Base-by-base conservation (phyloP, 2,888 invertebrate species). In the Chrysopilus asiliformis region DNA sequence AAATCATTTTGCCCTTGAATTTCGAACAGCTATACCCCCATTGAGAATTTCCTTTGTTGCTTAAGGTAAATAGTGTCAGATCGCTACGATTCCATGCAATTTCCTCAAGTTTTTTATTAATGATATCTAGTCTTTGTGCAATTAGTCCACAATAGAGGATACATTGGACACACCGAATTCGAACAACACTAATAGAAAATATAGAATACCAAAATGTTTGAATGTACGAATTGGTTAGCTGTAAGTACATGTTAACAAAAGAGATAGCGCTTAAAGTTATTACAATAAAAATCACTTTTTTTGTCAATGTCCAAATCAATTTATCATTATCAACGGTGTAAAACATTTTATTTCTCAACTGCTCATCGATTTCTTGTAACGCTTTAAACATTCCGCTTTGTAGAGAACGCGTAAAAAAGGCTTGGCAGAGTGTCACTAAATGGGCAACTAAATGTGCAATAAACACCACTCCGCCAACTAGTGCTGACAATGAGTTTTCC, bases 121-220 rank as follows among this genome's bases (percentile, higher is more conserved):
- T 14, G n/a, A 44, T 25, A 5, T 40, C 17, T 13, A 47, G 27
- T 15, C 42, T 36, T 15, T 44, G 44, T 22, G 35, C 38, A 5
- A 43, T 28, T 17, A 47, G 33, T 29, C 38, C 41, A 7, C 45
- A 41, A 25, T 44, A 47, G n/a, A 41, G 36, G 22, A 44, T 43
- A 28, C 40, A 37, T 36, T 60, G 59, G 0, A 53, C 35, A 22
- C 50, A 52, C 2, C 56, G 55, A 12, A 55, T 45, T 24, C 32
- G 12, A 5, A 38, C 10, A 3, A 38, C 19, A 32, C 28, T 20
- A 9, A 14, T 26, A 4, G 38, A 38, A 13, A 20, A 38, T 8
- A 28, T 19, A 4, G 32, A 17, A 20, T 32, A 27, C 20, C 13
- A 26, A 15, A 27, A 38, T 6, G 27, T 6, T 26, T 26, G 31